Evolutionary conservation across 1,140 invertebrate genomes (phyloP).

Genomic region (Mycetomoellerius zeteki): DNA sequence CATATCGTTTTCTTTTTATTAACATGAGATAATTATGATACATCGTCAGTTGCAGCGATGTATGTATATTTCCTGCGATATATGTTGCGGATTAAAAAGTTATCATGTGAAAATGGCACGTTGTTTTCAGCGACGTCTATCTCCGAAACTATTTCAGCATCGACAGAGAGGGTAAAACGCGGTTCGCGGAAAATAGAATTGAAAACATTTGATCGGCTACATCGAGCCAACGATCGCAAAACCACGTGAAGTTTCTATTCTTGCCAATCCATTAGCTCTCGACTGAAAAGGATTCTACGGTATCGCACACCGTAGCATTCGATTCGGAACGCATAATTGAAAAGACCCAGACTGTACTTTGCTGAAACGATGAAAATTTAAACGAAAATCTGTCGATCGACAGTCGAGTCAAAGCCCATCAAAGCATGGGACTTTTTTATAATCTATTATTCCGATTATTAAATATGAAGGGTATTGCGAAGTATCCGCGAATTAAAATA

Average conservation of each 20-base stretch:
- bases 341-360: constrained; percentile 42
- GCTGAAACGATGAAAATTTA: constrained; percentile 41
- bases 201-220: constrained; percentile 47
- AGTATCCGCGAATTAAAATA: constrained; percentile 2
- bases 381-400: constrained; percentile 26
- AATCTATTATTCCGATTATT: constrained; percentile 22
- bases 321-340: constrained; percentile 53
- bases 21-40: background rate
- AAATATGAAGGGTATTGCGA: background rate
- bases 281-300: constrained; percentile 33
- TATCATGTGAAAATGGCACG: constrained; percentile 40
- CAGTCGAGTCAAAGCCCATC: background rate
- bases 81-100: constrained; percentile 30
- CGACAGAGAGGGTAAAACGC: constrained; percentile 8
- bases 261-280: constrained; percentile 61
- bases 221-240: constrained; percentile 52
- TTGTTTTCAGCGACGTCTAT: constrained; percentile 43
- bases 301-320: constrained; percentile 32
- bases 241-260: constrained; percentile 57
- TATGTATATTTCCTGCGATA: background rate
- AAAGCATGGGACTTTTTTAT: constrained; percentile 17
- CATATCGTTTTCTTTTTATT: background rate
- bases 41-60: background rate
- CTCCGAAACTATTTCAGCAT: constrained; percentile 45
- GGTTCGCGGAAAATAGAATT: constrained; percentile 44